Evolutionary conservation across 2,888 invertebrate species (phyloP).

Genomic region (Gymnocheta viridis): DNA sequence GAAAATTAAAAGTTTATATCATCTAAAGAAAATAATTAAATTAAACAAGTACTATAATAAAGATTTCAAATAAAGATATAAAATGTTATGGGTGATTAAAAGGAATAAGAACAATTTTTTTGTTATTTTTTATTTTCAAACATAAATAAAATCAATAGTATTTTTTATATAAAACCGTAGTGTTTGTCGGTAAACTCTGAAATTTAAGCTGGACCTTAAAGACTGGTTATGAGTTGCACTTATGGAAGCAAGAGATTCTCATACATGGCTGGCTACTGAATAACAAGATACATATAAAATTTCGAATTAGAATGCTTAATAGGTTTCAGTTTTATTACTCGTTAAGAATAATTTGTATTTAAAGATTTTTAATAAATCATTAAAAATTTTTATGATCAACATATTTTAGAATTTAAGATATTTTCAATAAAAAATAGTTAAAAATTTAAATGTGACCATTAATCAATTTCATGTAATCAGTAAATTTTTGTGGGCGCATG

Average conservation of each 20-base stretch:
- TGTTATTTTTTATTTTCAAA: background rate
- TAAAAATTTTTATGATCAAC: background rate
- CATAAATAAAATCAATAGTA: slow-evolving; percentile 1
- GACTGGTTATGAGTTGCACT: slow-evolving; percentile 1
- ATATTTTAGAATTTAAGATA: background rate
- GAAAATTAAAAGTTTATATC: slow-evolving; percentile 41
- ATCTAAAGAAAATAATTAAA: slow-evolving; percentile 47
- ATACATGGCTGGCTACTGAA: slow-evolving; percentile 1
- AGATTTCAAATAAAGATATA: slow-evolving; percentile 59
- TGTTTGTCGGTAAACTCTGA: background rate
- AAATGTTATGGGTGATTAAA: slow-evolving; percentile 33
- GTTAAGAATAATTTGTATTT: slow-evolving; percentile 14
- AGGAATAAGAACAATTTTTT: background rate
- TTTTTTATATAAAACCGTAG: background rate
- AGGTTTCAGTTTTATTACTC: background rate
- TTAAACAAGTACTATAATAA: slow-evolving; percentile 51
- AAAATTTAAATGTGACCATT: too few species aligned
- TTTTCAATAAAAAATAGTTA: background rate
- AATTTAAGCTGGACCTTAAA: background rate
- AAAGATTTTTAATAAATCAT: background rate
- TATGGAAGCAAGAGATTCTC: slow-evolving; percentile 22
- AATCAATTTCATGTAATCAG: too few species aligned
- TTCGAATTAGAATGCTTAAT: background rate
- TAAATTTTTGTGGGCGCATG: too few species aligned
- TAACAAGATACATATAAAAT: background rate